These are phyloP conservation scores for Troides helena DNA, from an alignment of 2,888 invertebrate genomes.

Conservation along the genomic window DNA sequence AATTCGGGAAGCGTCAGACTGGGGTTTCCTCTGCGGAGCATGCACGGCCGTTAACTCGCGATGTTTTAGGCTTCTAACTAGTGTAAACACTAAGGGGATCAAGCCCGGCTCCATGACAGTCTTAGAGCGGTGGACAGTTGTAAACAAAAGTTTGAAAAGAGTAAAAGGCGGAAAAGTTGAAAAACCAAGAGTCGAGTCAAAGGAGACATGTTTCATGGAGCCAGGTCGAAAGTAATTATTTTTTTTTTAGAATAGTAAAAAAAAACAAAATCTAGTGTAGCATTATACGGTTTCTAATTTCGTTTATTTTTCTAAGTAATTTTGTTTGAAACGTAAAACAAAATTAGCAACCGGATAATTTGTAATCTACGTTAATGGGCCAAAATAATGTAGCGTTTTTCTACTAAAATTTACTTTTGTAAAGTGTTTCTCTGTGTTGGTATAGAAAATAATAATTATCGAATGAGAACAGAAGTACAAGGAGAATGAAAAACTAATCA, in stretches of 20 bases:
- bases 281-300: slow-evolving; percentile 69
- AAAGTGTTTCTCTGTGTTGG: slow-evolving; percentile 80
- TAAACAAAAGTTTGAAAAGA: slow-evolving; percentile 21
- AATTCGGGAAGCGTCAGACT: slow-evolving; percentile 70
- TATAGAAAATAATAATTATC: slow-evolving; percentile 58
- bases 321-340: slow-evolving; percentile 19
- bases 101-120: slow-evolving; percentile 65
- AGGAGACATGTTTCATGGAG: slow-evolving; percentile 62
- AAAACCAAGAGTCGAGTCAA: slow-evolving; percentile 7
- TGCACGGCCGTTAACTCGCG: slow-evolving; percentile 61
- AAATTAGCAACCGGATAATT: slow-evolving; percentile 71
- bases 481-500: slow-evolving; percentile 56
- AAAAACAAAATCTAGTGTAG: slow-evolving; percentile 60
- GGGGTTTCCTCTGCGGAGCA: slow-evolving; percentile 59
- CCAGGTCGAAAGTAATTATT: slow-evolving; percentile 55
- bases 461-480: slow-evolving; percentile 68
- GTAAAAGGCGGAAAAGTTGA: slow-evolving; percentile 18
- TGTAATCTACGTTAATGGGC: slow-evolving; percentile 69
- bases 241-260: slow-evolving; percentile 54
- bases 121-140: slow-evolving; percentile 36
- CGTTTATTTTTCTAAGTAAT: slow-evolving; percentile 15
- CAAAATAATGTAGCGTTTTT: slow-evolving; percentile 69
- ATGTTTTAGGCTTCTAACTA: slow-evolving; percentile 48
- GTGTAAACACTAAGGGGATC: slow-evolving; percentile 45
- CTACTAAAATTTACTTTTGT: slow-evolving; percentile 68